These are phyloP conservation scores for Herminia tarsipennalis DNA, from an alignment of 2,888 invertebrate species.

Conservation along the genomic window DNA sequence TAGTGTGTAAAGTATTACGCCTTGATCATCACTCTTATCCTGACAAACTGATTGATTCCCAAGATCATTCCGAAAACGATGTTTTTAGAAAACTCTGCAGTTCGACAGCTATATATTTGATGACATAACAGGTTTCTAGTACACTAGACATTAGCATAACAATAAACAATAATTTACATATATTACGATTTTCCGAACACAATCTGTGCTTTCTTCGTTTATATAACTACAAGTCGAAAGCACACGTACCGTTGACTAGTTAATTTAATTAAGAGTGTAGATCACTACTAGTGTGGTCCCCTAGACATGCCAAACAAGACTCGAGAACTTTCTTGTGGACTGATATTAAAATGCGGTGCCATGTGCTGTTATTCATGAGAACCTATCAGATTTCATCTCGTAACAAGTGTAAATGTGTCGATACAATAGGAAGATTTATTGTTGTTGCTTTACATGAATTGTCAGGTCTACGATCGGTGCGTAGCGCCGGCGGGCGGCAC, in stretches of 20 bases:
- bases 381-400: conserved; percentile 73
- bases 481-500: conserved; percentile 56
- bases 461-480: conserved; percentile 60
- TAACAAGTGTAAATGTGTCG: conserved; percentile 65
- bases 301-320: conserved; percentile 52
- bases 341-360: conserved; percentile 68
- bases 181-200: conserved; percentile 1
- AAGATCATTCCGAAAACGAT: too few relatives aligned
- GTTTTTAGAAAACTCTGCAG: too few relatives aligned
- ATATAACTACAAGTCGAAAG: conserved; percentile 14
- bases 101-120: too few relatives aligned
- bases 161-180: conserved; percentile 2
- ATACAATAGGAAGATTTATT: conserved; percentile 72
- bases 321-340: conserved; percentile 52
- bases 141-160: background rate
- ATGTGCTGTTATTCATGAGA: conserved; percentile 68
- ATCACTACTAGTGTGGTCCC: conserved; percentile 63
- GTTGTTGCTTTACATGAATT: conserved; percentile 65
- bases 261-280: conserved; percentile 36
- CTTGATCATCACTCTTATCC: too few relatives aligned
- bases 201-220: background rate
- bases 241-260: conserved; percentile 24
- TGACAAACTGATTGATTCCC: too few relatives aligned
- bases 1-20: too few relatives aligned
- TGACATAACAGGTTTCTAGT: too few relatives aligned